Evolutionary conservation across 2,113 vertebrate genomes (phyloP).

Genomic region (Pteropus alecto): DNA sequence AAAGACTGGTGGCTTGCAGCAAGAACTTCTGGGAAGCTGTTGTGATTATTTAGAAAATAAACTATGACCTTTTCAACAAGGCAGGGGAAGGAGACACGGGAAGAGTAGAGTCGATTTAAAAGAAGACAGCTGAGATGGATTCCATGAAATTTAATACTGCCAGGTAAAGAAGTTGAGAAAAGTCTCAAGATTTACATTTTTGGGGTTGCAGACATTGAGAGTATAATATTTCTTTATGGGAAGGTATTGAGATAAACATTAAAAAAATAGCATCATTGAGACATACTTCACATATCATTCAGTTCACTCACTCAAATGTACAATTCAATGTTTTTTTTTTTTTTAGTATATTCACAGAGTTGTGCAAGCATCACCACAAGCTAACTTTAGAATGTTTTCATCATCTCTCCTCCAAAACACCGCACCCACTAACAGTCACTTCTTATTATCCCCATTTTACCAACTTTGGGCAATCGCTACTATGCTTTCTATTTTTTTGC

Average conservation of each 20-base stretch:
- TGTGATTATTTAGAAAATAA: not conserved
- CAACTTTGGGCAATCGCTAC: not conserved
- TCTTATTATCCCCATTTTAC: not conserved
- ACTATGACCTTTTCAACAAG: not conserved
- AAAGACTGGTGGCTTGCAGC: not conserved
- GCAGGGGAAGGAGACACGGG: not conserved
- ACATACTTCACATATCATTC: not conserved
- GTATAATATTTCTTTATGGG: not conserved
- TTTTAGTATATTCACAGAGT: not conserved
- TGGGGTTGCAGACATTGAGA: not conserved
- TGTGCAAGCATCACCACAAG: not conserved
- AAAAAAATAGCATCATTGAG: not conserved
- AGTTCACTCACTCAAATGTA: not conserved
- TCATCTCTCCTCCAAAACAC: not conserved
- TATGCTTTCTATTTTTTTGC: not conserved
- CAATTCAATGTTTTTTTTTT: not conserved
- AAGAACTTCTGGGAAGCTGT: not conserved
- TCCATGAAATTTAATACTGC: not conserved
- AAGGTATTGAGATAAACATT: not conserved
- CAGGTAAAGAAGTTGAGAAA: not conserved
- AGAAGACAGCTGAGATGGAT: not conserved
- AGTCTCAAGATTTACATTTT: not conserved
- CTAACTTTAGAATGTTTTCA: conserved; percentile 10
- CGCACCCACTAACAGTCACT: not conserved
- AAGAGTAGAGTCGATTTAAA: not conserved